Conservation (phyloP, 2,113 vertebrate species). For the Fregata magnificens region DNA sequence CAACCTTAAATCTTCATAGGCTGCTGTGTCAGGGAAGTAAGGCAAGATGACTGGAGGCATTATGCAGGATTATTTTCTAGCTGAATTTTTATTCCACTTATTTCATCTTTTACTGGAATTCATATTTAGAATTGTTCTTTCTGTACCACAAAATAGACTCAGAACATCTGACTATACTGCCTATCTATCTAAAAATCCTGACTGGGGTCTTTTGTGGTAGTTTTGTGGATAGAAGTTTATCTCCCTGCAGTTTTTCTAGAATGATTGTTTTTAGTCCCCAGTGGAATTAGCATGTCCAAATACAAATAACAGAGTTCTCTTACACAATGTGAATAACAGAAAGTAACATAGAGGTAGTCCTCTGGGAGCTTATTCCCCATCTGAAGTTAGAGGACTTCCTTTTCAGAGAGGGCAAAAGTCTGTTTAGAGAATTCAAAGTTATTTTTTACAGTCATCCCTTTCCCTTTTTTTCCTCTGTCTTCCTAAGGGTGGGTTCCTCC, state of each 20-base stretch:
- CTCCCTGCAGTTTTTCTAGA: not conserved
- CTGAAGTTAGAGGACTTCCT: not conserved
- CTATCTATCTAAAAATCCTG: not conserved
- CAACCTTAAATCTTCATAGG: not conserved
- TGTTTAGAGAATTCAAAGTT: not conserved
- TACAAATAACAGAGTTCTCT: not conserved
- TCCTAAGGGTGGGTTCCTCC: not conserved
- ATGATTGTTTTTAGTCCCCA: not conserved
- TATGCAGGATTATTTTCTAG: not conserved
- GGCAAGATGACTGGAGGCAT: not conserved
- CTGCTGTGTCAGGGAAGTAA: slow-evolving; percentile 6
- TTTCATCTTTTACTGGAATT: not conserved
- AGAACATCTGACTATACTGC: not conserved
- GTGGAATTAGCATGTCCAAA: not conserved
- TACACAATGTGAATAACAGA: not conserved
- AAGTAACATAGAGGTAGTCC: not conserved
- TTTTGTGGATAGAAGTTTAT: not conserved
- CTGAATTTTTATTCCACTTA: not conserved
- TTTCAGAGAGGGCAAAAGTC: not conserved
- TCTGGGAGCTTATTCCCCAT: not conserved
- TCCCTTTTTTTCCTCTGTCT: fast-evolving
- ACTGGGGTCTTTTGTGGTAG: not conserved
- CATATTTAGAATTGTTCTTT: not conserved
- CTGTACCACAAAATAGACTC: not conserved
- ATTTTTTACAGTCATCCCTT: not conserved